Base-by-base conservation (phyloP, 2,888 invertebrate genomes). In the Luffia ferchaultella region DNA sequence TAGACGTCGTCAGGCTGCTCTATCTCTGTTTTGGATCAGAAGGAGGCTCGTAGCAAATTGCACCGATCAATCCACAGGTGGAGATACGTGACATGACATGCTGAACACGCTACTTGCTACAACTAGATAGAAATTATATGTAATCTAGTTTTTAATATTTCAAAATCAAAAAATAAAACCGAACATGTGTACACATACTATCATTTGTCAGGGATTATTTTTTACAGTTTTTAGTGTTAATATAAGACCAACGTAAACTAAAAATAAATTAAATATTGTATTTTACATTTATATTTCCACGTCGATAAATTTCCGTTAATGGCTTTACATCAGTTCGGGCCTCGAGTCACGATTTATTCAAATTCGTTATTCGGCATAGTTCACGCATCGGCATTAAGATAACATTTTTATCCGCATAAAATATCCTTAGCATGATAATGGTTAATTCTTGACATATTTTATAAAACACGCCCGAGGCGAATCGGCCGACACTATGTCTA, bases 401-500 rank as follows among this genome's bases (percentile, higher is more conserved):
- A 65, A 64, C 61, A 62, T 68, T 68, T 71, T 70, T 68, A 68
- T 63, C 65, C 57, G 67, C 63, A 65, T 71, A 72, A 68, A 73
- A 67, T 67, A 71, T 71, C 73, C 68, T 67, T 64, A 64, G 69
- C 76, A 77, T 70, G 72, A 75, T 82, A 82, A 80, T 78, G 76
- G 70, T 76, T 79, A 74, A 82, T 79, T 80, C 79, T 75, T 80
- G 80, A 82, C 82, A 82, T 79, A 77, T 76, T 77, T 76, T 73
- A 70, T 78, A 73, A 80, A 83, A 83, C 82, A 73, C 76, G 78
- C 82, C 79, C 53, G 65, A 57, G 79, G 83, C 79, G 59, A 67
- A 58, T 59, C 60, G 65, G 67, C 83, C 79, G 80, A 82, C 82
- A 80, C 80, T 80, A 77, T 78, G 83, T 82, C 83, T 82, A 82